phyloP scores from a whole-genome alignment of 2,113 vertebrate genomes.

The Osmerus mordax region DNA sequence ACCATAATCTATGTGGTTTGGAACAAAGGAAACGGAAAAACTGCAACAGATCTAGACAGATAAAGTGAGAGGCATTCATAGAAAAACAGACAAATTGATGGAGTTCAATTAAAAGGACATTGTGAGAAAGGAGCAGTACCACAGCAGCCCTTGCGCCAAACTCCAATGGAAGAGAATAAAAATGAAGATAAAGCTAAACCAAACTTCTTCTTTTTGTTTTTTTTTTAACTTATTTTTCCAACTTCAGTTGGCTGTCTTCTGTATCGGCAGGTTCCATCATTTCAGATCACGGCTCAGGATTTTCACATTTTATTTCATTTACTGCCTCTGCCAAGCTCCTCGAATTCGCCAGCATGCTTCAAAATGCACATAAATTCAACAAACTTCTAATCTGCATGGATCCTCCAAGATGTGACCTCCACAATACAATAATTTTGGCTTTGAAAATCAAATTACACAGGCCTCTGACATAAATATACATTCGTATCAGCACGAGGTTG shows the following conservation, averaged over 20 bases:
- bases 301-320: constrained; percentile 38
- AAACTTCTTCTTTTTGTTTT: constrained; percentile 18
- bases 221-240: background rate
- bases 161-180: constrained; percentile 21
- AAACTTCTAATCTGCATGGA: constrained; percentile 40
- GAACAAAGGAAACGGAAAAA: constrained; percentile 34
- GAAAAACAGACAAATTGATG: constrained; percentile 34
- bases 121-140: background rate
- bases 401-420: constrained; percentile 42
- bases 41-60: constrained; percentile 35
- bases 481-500: constrained; percentile 39
- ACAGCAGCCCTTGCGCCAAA: constrained; percentile 3
- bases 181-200: constrained; percentile 17
- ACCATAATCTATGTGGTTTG: constrained; percentile 38
- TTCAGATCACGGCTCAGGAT: constrained; percentile 16
- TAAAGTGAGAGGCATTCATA: constrained; percentile 34
- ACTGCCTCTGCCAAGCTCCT: background rate
- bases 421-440: constrained; percentile 59
- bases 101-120: constrained; percentile 40
- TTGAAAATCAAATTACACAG: constrained; percentile 57
- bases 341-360: constrained; percentile 18
- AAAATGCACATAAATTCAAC: constrained; percentile 25
- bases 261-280: constrained; percentile 26
- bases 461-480: constrained; percentile 59
- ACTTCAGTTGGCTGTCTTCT: background rate